phyloP scores from a whole-genome alignment of 2,888 invertebrate genomes.

The Epirrhoe tristata region DNA sequence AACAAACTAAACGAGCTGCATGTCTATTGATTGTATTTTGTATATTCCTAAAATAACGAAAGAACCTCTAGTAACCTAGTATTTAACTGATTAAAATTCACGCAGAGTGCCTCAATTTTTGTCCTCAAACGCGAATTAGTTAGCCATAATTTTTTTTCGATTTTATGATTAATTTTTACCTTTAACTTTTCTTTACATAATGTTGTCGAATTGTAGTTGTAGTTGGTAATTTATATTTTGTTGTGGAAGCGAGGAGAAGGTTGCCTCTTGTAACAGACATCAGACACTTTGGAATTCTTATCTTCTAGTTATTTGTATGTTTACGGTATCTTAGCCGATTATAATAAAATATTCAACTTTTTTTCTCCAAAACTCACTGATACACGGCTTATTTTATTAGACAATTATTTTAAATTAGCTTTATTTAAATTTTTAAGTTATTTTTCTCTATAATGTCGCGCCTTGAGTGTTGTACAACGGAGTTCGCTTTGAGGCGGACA shows the following conservation, averaged over 20 bases:
- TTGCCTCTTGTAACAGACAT: conserved; percentile 70
- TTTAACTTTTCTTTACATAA: conserved; percentile 63
- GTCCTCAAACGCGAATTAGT: conserved; percentile 74
- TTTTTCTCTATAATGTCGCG: conserved; percentile 71
- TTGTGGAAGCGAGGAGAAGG: conserved; percentile 50
- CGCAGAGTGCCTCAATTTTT: conserved; percentile 84
- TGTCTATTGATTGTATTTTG: conserved; percentile 63
- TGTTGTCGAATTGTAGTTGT: conserved; percentile 78
- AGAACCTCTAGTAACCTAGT: conserved; percentile 66
- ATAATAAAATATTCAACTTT: conserved; percentile 52
- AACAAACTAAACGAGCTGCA: conserved; percentile 36
- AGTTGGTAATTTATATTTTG: conserved; percentile 71
- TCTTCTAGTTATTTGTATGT: conserved; percentile 49
- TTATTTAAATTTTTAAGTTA: conserved; percentile 81
- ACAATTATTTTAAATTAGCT: conserved; percentile 72
- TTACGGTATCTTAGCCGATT: conserved; percentile 51
- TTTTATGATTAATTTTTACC: conserved; percentile 70
- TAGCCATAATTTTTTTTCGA: conserved; percentile 79
- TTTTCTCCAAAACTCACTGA: conserved; percentile 68
- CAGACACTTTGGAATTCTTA: conserved; percentile 59
- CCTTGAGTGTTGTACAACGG: conserved; percentile 41
- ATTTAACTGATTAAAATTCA: conserved; percentile 75
- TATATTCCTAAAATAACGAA: conserved; percentile 70
- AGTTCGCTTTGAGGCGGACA: conserved; percentile 56
- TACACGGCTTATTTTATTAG: conserved; percentile 69